A percentile compares a stretch with the other conserved stretches of the same genome.
These are phyloP conservation scores for Sorex araneus DNA, from an alignment of 2,113 vertebrate genomes.

Conservation along the genomic window DNA sequence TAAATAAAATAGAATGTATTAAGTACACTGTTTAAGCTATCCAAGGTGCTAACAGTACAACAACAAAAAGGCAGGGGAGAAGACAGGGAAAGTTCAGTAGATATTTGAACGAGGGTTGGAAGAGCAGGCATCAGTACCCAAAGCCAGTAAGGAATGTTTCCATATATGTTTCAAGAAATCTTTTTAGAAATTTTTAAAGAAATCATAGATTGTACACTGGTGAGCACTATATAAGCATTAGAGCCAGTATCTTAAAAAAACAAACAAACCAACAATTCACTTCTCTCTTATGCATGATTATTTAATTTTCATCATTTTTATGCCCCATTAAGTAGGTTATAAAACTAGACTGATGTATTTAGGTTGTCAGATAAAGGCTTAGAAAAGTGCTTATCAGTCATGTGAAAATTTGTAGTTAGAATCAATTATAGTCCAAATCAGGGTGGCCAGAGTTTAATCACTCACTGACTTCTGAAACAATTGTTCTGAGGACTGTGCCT, in stretches of 20 bases:
- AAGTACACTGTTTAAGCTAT: neutral
- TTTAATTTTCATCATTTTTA: conserved; percentile 69
- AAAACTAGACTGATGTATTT: conserved; percentile 57
- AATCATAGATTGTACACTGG: neutral
- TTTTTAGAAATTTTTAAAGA: neutral
- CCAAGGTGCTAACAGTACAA: neutral
- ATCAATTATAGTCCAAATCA: conserved; percentile 52
- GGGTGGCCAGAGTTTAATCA: conserved; percentile 57
- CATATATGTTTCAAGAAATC: neutral
- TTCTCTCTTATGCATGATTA: conserved; percentile 38
- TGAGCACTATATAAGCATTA: conserved; percentile 24
- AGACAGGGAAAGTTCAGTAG: neutral
- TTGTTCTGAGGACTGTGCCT: conserved; percentile 63
- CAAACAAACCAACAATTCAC: neutral
- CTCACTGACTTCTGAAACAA: conserved; percentile 63
- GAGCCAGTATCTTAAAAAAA: conserved; percentile 3
- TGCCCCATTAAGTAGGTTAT: conserved; percentile 39
- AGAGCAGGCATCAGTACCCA: neutral
- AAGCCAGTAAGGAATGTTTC: neutral
- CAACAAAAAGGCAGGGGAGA: neutral
- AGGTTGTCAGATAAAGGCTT: conserved; percentile 56
- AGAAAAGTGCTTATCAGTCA: conserved; percentile 60
- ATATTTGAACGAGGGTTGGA: neutral
- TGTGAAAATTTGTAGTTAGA: conserved; percentile 58
- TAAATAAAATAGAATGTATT: neutral